Evolutionary conservation across 2,888 invertebrate genomes (phyloP), one percentile per base, ranked within the genome.

Genomic region (Balanococcus diminutus): DNA sequence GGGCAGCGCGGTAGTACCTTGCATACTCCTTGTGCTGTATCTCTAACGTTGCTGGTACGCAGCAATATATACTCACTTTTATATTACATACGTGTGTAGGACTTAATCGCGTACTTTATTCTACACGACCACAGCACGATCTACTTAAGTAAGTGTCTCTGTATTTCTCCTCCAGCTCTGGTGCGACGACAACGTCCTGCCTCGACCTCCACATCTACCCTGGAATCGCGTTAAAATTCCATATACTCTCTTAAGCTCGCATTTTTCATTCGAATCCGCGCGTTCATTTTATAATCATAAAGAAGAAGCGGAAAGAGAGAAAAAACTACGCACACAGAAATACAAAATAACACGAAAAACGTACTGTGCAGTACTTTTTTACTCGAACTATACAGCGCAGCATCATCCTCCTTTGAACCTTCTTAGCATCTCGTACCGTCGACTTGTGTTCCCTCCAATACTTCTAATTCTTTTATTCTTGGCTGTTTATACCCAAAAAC

Each of bases 111-210:
- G 22, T 56, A 56, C 56, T 56, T 56, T 56, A 56, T 56, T 56
- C 56, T 56, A 28, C 28, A 67, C 67, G 67, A 67, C 67, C 67
- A 67, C 67, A 56, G 56, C 56, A 67, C 67, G 67, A 67, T 67
- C 28, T 67, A 67, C 67, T 67, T 28, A 67, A 67, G 56, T 56
- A 56, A 67, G 67, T 67, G 67, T 67, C 67, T 67, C 67, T 67
- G 5, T 67, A 28, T 22, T 46, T 46, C n/a, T 56, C 22, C 56
- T 6, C 19, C 9, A n/a, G n/a, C n/a, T n/a, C n/a, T n/a, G n/a
- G n/a, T n/a, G 22, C 56, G 22, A 56, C 56, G 56, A 56, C 56
- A 9, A 22, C 56, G 56, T 9, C 56, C 22, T 56, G n/a, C 56
- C 22, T 56, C 56, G 8, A 22, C 56, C 56, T 56, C 22, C 22